Conservation (phyloP, 1,140 invertebrate species). For the Samia ricini region DNA sequence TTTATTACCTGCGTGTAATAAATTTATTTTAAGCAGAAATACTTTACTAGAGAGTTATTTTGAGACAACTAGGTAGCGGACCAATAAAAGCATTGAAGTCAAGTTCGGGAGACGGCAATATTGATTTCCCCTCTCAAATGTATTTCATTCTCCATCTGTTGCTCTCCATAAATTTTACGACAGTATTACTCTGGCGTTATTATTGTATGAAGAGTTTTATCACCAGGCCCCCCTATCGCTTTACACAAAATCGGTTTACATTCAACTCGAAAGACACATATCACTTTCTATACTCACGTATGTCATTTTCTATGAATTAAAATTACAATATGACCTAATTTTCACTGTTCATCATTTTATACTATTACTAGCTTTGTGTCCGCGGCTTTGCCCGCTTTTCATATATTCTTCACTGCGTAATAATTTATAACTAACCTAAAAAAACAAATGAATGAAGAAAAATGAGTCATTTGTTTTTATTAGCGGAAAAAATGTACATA, state of each 20-base stretch:
- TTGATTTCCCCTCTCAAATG: conserved; percentile 61
- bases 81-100: conserved; percentile 52
- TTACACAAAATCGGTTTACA: conserved; percentile 47
- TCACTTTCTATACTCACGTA: too few relatives aligned
- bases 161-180: conserved; percentile 73
- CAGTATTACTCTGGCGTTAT: conserved; percentile 68
- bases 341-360: too few relatives aligned
- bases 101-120: conserved; percentile 63
- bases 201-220: conserved; percentile 72
- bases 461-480: too few relatives aligned
- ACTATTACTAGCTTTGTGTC: too few relatives aligned
- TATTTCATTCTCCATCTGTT: conserved; percentile 74
- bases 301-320: too few relatives aligned
- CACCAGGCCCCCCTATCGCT: conserved; percentile 34
- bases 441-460: too few relatives aligned
- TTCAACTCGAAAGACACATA: conserved; percentile 13
- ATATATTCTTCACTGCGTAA: too few relatives aligned
- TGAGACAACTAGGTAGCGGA: conserved; percentile 30
- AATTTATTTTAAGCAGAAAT: conserved; percentile 1
- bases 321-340: too few relatives aligned
- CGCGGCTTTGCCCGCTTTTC: too few relatives aligned
- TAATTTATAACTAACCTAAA: too few relatives aligned
- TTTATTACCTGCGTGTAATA: neutral
- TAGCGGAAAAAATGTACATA: too few relatives aligned
- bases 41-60: conserved; percentile 14